A percentile compares a stretch with the other conserved stretches of the same genome.
Conservation (phyloP, 2,888 invertebrate genomes). For the Trissolcus japonicus region DNA sequence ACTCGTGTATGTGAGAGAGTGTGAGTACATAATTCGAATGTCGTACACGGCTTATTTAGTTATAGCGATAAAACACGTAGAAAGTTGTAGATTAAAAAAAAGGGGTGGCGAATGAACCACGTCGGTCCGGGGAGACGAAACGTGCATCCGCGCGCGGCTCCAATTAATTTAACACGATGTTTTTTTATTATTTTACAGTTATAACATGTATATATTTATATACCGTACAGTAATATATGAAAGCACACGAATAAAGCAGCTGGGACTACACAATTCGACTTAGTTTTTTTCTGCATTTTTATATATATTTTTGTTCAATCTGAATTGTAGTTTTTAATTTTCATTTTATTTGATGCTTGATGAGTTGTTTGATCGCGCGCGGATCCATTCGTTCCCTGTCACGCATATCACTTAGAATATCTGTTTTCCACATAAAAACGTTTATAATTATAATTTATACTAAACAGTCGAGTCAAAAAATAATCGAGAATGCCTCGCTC, state of each 20-base stretch:
- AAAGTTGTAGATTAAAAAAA: conserved; percentile 72
- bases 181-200: conserved; percentile 45
- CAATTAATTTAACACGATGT: conserved; percentile 27
- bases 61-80: conserved; percentile 71
- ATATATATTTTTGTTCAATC: conserved; percentile 14
- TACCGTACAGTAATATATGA: conserved; percentile 49
- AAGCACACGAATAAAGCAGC: conserved; percentile 57
- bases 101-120: conserved; percentile 61
- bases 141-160: conserved; percentile 18
- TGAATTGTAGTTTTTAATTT: conserved; percentile 14
- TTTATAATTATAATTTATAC: conserved; percentile 66
- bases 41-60: conserved; percentile 58
- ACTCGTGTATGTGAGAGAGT: conserved; percentile 15
- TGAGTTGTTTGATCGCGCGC: conserved; percentile 26
- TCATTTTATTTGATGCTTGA: conserved; percentile 4
- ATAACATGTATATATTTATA: conserved; percentile 47
- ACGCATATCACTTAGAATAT: conserved; percentile 63
- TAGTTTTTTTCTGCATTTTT: not conserved
- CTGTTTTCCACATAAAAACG: conserved; percentile 66
- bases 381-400: conserved; percentile 44
- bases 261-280: conserved; percentile 47
- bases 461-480: conserved; percentile 72
- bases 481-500: conserved; percentile 66
- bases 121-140: conserved; percentile 51
- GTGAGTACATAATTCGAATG: conserved; percentile 60